A percentile compares a stretch with the other conserved stretches of the same genome.
Evolutionary conservation across 2,113 vertebrate genomes (phyloP).

Genomic region (Tupaia chinensis): DNA sequence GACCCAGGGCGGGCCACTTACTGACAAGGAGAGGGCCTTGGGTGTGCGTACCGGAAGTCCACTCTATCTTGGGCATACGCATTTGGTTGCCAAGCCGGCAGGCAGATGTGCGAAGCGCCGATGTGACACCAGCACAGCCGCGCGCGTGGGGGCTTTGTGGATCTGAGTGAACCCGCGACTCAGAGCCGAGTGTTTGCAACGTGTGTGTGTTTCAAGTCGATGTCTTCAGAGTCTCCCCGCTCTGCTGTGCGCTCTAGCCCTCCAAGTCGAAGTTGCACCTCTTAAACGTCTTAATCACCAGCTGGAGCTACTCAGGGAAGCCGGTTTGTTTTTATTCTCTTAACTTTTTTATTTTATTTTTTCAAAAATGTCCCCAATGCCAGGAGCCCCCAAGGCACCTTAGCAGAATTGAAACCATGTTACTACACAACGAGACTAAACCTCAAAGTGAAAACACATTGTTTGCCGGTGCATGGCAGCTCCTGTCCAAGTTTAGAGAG

Average conservation of each 20-base stretch:
- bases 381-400: conserved; percentile 33
- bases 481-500: neutral
- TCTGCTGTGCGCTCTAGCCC: neutral
- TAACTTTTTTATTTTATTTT: neutral
- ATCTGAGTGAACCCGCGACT: neutral
- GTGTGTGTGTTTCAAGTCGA: fast-evolving
- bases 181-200: neutral
- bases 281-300: neutral
- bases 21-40: too few relatives aligned
- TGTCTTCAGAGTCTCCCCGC: neutral
- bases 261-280: neutral
- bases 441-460: neutral
- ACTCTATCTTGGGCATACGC: fast-evolving
- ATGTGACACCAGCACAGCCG: fast-evolving
- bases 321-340: conserved; percentile 56
- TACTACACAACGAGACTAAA: neutral
- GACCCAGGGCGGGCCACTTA: neutral
- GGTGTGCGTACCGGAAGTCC: neutral
- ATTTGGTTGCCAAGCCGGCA: neutral
- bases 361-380: neutral
- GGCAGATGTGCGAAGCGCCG: neutral
- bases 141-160: neutral
- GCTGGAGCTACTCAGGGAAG: conserved; percentile 34
- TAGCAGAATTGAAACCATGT: conserved; percentile 16
- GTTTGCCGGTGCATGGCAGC: neutral